Base-by-base conservation (phyloP, 1,140 invertebrate genomes). In the Sminthurinus signatus region DNA sequence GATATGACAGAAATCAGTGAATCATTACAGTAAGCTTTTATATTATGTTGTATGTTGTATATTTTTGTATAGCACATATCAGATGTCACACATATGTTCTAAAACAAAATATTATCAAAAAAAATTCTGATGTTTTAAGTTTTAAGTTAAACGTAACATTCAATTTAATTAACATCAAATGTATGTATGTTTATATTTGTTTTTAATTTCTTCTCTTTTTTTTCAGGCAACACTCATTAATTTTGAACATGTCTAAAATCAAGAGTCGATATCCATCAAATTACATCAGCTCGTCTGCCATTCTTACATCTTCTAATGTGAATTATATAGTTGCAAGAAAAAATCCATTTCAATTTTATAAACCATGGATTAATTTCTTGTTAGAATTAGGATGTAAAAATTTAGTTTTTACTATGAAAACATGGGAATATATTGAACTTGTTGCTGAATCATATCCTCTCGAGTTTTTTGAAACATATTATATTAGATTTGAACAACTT, bases 191-290 rank as follows among this genome's bases (percentile, higher is more conserved):
- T 42, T 10, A 12, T n/a, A 42, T 42, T 12, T 42, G 10, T 42
- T 42, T 10, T 12, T 48, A 21, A 21, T 19, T 48, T 48, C 8
- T 25, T 48, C 19, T 25, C n/a, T 48, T 25, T 48, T n/a, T 25
- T 48, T 5, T 14, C 50, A 52, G 50, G n/a, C 23, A 52, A 52
- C 50, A 52, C 23, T 52, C 50, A n/a, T 14, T 52, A 5, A 52
- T 52, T 28, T 28, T 52, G 50, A 52, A 52, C 27, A 52, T 52
- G 50, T 28, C 50, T 10, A 52, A 52, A n/a, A 52, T 52, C 8
- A 25, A 28, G 50, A 28, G 23, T 52, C 50, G 50, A 8, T 52
- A 52, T 29, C 50, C 50, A 28, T 29, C 23, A 10, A 52, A 52
- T 28, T 52, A 8, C 27, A n/a, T 52, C 10, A 52, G 50, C 28